phyloP scores from a whole-genome alignment of 2,797 vertebrate species.

The Cheirogaleus major region DNA sequence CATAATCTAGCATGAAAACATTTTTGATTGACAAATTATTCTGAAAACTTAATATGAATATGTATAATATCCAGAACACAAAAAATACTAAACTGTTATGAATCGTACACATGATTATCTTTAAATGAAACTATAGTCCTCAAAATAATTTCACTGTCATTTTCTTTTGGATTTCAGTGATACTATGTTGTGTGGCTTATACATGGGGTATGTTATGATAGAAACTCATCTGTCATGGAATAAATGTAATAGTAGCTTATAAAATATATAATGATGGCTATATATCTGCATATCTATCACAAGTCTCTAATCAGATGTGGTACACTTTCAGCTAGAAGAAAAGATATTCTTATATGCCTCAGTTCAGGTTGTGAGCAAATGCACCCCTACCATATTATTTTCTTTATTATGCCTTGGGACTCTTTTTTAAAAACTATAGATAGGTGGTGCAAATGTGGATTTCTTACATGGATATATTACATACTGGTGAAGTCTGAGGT shows the following conservation, averaged over 20 bases:
- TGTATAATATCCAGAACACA: conserved; percentile 42
- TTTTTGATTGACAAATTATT: conserved; percentile 53
- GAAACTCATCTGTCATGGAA: not conserved
- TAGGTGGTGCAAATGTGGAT: not conserved
- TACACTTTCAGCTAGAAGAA: not conserved
- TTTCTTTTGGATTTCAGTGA: not conserved
- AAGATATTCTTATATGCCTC: not conserved
- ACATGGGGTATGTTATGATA: not conserved
- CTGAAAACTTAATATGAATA: conserved; percentile 48
- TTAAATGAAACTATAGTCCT: conserved; percentile 27
- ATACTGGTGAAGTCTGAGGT: not conserved
- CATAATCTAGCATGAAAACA: conserved; percentile 27
- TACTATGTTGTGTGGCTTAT: not conserved
- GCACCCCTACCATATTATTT: not conserved
- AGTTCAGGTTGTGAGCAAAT: not conserved
- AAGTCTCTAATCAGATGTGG: not conserved
- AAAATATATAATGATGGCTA: not conserved
- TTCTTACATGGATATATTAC: not conserved
- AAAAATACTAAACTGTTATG: conserved; percentile 42
- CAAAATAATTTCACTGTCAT: not conserved
- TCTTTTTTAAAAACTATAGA: not conserved
- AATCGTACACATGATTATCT: conserved; percentile 18
- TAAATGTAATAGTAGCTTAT: not conserved
- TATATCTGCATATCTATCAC: not conserved
- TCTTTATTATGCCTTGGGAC: not conserved